Conservation (phyloP, 2,888 invertebrate genomes). For the Rhimphoctona megacephalus region DNA sequence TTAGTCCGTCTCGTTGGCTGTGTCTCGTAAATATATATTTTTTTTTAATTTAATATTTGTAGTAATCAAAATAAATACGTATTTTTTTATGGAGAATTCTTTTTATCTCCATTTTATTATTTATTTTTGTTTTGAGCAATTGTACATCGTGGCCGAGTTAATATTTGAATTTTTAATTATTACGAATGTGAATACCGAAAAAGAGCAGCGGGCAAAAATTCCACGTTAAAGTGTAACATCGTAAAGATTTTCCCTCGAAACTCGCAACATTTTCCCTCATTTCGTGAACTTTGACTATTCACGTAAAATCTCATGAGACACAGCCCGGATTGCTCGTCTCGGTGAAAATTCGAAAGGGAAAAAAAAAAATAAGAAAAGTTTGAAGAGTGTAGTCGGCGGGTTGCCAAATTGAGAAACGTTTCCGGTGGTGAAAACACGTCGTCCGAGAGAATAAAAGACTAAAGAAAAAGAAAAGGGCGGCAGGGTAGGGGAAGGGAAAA, state of each 20-base stretch:
- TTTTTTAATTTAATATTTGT: background rate
- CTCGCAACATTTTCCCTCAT: background rate
- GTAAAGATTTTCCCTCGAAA: background rate
- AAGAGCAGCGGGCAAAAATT: background rate
- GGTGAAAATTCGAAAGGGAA: background rate
- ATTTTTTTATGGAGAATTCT: background rate
- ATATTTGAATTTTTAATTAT: background rate
- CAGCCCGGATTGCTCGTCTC: background rate
- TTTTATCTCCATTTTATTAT: background rate
- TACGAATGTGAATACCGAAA: background rate
- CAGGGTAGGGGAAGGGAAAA: background rate
- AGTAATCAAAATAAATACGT: background rate
- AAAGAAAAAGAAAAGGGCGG: background rate
- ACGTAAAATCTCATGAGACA: slow-evolving; percentile 12
- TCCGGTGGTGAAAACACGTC: slow-evolving; percentile 50
- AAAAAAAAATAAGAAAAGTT: background rate
- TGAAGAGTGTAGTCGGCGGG: slow-evolving; percentile 36
- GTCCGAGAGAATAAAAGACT: slow-evolving; percentile 4
- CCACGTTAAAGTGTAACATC: background rate
- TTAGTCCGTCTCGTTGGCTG: background rate
- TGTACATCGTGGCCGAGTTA: background rate
- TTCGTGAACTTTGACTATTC: slow-evolving; percentile 3
- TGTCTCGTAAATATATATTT: background rate
- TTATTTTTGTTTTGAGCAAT: background rate
- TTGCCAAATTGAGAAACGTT: slow-evolving; percentile 56